Percentiles rank a stretch among this genome's conserved stretches.
These are phyloP conservation scores for Rhopilema esculentum DNA, from an alignment of 30 jellyfish, hydroid and myxozoan genomes.

Conservation along the genomic window DNA sequence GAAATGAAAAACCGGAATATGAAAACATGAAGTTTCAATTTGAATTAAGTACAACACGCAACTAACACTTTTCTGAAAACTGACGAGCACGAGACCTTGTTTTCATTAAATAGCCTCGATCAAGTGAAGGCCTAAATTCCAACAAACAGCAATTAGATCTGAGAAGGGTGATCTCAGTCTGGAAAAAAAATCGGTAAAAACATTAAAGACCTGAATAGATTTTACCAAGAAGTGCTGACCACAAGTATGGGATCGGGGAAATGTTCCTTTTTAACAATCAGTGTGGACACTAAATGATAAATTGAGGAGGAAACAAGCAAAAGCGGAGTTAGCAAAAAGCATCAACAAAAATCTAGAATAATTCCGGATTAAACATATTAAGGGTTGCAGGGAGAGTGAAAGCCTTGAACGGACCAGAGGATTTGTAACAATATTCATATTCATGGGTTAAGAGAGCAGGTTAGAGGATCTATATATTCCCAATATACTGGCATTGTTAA, in stretches of 20 bases:
- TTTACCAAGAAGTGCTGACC: not conserved
- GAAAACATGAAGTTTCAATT: no score
- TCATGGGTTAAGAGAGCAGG: conserved; percentile 27
- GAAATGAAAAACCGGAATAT: no score
- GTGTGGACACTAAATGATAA: not conserved
- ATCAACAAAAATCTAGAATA: conserved; percentile 1
- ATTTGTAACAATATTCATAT: conserved; percentile 11
- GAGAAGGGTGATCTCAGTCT: no score
- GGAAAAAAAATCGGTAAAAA: no score
- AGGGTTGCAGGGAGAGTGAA: conserved; percentile 28
- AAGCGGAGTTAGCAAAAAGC: conserved; percentile 40
- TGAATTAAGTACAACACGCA: no score
- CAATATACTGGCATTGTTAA: conserved; percentile 8
- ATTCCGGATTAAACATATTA: conserved; percentile 12
- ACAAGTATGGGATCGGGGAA: not conserved
- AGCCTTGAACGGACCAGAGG: conserved; percentile 40
- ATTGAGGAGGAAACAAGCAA: not conserved
- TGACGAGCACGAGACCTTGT: no score
- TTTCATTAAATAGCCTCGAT: not conserved
- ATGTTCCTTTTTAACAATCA: not conserved
- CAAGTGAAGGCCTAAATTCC: not conserved
- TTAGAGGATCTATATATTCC: conserved; percentile 25
- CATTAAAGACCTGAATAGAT: not conserved
- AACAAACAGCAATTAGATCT: no score
- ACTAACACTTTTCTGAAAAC: no score